Evolutionary conservation across 2,113 vertebrate genomes (phyloP).

Genomic region (Semnornis frantzii): DNA sequence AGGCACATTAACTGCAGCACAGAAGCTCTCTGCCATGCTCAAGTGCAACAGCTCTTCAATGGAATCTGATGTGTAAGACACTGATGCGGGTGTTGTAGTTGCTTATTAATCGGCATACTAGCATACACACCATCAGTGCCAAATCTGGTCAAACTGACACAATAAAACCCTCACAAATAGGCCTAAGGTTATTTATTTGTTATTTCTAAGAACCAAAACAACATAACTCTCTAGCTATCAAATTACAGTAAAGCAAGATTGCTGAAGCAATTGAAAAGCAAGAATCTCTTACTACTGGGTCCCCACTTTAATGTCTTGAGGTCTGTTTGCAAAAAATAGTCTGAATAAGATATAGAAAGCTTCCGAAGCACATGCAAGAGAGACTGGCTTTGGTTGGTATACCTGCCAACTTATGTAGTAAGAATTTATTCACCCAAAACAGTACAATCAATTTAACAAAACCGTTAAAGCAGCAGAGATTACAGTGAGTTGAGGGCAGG

Average conservation of each 20-base stretch:
- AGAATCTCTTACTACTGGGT: neutral
- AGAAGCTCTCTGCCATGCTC: neutral
- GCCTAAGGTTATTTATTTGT: neutral
- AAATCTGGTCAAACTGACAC: neutral
- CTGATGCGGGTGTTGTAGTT: neutral
- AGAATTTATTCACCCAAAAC: neutral
- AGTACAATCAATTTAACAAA: neutral
- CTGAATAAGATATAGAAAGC: neutral
- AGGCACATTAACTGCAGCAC: neutral
- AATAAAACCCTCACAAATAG: neutral
- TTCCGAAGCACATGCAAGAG: neutral
- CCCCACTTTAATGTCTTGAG: neutral
- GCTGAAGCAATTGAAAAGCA: neutral
- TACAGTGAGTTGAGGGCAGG: neutral
- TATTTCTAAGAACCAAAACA: neutral
- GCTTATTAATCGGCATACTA: neutral
- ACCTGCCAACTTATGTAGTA: fast-evolving
- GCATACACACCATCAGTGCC: neutral
- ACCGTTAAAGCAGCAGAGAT: fast-evolving
- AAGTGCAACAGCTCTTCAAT: neutral
- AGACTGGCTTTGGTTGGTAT: neutral
- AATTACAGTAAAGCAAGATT: neutral
- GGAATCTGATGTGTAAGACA: neutral
- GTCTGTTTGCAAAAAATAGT: fast-evolving
- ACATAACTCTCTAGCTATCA: neutral